These are phyloP conservation scores for Pseudolaguvia tuberculata DNA, from an alignment of 2,113 vertebrate genomes.

Conservation along the genomic window DNA sequence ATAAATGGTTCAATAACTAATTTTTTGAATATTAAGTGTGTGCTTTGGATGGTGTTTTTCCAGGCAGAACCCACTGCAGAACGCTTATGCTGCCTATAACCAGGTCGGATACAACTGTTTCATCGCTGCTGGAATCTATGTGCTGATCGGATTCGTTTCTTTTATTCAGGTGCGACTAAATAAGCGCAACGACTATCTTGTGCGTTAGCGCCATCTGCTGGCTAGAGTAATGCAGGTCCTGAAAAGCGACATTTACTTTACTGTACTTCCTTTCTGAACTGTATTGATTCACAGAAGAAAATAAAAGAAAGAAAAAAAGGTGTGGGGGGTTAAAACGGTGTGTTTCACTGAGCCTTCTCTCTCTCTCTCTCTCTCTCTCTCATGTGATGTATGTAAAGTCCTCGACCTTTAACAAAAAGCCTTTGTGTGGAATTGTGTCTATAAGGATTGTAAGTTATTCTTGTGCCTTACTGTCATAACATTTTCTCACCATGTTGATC, in stretches of 20 bases:
- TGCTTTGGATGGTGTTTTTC: not conserved
- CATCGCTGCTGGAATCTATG: constrained; percentile 78
- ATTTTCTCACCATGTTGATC: not conserved
- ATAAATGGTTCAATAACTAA: not conserved
- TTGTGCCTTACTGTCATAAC: constrained; percentile 1
- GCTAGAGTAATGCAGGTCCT: not conserved
- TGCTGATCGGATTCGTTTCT: constrained; percentile 71
- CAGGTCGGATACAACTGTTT: constrained; percentile 84
- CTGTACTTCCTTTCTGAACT: constrained; percentile 1
- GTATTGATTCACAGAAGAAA: not conserved
- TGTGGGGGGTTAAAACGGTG: too few species aligned
- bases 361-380: too few species aligned
- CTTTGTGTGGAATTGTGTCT: constrained; percentile 10
- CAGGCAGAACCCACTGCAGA: constrained; percentile 56
- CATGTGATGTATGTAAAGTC: not conserved
- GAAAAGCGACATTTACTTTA: not conserved
- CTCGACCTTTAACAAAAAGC: not conserved
- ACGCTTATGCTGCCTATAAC: constrained; percentile 68
- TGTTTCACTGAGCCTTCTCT: constrained; percentile 1
- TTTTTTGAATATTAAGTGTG: not conserved
- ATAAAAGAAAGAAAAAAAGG: not conserved
- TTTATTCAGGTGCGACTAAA: constrained; percentile 80
- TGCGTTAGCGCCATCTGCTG: constrained; percentile 63
- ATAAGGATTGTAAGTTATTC: not conserved
- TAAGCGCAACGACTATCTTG: constrained; percentile 78